Conservation (phyloP, 53 echinoderm and acorn worm species). For the Crossaster papposus region DNA sequence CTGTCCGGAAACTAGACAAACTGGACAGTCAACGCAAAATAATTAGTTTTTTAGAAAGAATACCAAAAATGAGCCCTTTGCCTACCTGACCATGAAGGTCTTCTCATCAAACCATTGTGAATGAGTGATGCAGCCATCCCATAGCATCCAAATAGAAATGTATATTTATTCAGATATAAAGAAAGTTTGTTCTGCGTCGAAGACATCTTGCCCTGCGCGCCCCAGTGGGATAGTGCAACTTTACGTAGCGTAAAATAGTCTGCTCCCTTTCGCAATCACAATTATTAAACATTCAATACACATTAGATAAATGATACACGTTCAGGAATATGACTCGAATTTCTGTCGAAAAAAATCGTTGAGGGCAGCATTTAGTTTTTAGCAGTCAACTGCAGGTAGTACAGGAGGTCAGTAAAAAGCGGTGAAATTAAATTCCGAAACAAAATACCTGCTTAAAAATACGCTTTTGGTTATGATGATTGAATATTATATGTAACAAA, state of each 20-base stretch:
- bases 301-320: neutral
- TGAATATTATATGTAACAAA: too few relatives aligned
- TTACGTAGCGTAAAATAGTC: neutral
- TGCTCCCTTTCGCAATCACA: neutral
- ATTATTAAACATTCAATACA: neutral
- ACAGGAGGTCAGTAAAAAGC: neutral
- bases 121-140: constrained; percentile 47
- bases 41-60: too few relatives aligned
- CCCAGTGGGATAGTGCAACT: too few relatives aligned
- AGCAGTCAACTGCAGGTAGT: neutral
- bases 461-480: too few relatives aligned
- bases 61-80: constrained; percentile 1
- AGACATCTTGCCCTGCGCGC: neutral
- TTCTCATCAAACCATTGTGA: constrained; percentile 53
- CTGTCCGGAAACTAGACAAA: too few relatives aligned
- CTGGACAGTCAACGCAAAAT: too few relatives aligned
- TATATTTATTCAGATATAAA: constrained; percentile 58
- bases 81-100: constrained; percentile 62
- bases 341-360: neutral
- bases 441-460: neutral
- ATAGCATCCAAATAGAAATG: constrained; percentile 35
- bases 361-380: neutral
- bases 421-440: neutral
- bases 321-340: neutral
- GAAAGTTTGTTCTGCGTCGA: constrained; percentile 5